A percentile compares a stretch with the other conserved stretches of the same genome.
phyloP scores from a whole-genome alignment of 2,113 vertebrate genomes.

The Dolichallabes microphthalmus region DNA sequence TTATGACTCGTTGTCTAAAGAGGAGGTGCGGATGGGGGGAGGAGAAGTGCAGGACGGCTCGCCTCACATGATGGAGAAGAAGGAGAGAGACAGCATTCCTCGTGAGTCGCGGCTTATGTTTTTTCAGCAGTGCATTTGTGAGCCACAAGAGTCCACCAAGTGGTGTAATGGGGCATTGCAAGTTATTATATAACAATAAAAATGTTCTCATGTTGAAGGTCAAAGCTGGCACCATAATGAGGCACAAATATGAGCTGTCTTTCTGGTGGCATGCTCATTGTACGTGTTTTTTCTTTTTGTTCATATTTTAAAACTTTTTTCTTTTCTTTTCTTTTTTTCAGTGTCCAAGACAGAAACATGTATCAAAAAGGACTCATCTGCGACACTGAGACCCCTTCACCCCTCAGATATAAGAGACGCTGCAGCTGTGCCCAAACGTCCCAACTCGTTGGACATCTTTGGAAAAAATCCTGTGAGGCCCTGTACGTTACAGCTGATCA shows the following conservation, averaged over 20 bases:
- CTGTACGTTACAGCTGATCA: slow-evolving; percentile 54
- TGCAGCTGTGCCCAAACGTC: slow-evolving; percentile 64
- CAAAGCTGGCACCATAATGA: not conserved
- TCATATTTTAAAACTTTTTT: not conserved
- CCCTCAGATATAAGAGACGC: slow-evolving; percentile 27
- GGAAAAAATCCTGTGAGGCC: slow-evolving; percentile 67
- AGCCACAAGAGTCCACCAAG: slow-evolving; percentile 27
- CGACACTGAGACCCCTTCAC: not conserved
- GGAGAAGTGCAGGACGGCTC: slow-evolving; percentile 71
- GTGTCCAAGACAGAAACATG: slow-evolving; percentile 18
- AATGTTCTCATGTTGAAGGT: not conserved
- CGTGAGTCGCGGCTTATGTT: slow-evolving; percentile 72
- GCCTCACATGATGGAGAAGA: slow-evolving; percentile 78
- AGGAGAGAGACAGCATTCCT: slow-evolving; percentile 79
- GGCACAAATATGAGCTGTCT: not conserved
- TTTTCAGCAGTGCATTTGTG: slow-evolving; percentile 34
- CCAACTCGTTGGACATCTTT: slow-evolving; percentile 83
- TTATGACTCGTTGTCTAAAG: slow-evolving; percentile 86
- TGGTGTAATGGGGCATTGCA: slow-evolving; percentile 33
- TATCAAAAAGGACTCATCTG: slow-evolving; percentile 23
- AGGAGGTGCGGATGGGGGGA: slow-evolving; percentile 80
- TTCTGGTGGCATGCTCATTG: not conserved
- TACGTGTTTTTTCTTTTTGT: not conserved
- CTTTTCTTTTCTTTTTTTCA: not conserved
- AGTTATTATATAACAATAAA: not conserved